Percentiles rank a stretch among this genome's conserved stretches.
These are phyloP conservation scores for Agrilus planipennis DNA, from an alignment of 1,140 invertebrate species.

Conservation along the genomic window DNA sequence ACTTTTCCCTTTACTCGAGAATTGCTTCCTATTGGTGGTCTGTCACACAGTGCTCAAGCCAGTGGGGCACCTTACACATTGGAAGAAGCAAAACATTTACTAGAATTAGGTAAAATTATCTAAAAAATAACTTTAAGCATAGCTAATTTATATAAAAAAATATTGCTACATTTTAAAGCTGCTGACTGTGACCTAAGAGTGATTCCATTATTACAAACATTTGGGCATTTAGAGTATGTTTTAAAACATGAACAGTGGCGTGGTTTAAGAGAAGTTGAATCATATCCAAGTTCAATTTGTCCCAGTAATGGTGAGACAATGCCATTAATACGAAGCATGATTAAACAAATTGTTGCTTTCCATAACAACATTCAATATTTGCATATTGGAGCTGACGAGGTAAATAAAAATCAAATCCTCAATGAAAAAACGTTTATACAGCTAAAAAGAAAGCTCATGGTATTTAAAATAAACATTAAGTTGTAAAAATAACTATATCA, in stretches of 20 bases:
- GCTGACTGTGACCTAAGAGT: slow-evolving; percentile 33
- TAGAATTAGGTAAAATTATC: slow-evolving; percentile 24
- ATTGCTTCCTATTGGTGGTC: slow-evolving; percentile 49
- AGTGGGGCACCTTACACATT: slow-evolving; percentile 36
- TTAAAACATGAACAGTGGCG: slow-evolving; percentile 69
- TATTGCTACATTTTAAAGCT: slow-evolving; percentile 14
- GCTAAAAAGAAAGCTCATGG: too few relatives aligned
- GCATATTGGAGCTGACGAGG: slow-evolving; percentile 71
- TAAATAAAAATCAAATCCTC: slow-evolving; percentile 31
- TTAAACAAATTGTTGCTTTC: slow-evolving; percentile 59
- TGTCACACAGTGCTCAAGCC: slow-evolving; percentile 28
- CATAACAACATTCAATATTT: slow-evolving; percentile 55
- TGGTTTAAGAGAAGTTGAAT: slow-evolving; percentile 61
- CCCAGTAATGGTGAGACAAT: slow-evolving; percentile 61
- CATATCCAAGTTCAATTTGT: slow-evolving; percentile 70
- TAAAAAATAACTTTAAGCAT: not conserved
- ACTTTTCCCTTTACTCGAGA: slow-evolving; percentile 74
- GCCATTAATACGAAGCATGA: slow-evolving; percentile 57
- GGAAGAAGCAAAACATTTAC: slow-evolving; percentile 35
- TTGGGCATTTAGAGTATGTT: slow-evolving; percentile 86
- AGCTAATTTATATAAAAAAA: not conserved
- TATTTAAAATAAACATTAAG: too few relatives aligned
- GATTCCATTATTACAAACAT: slow-evolving; percentile 90
- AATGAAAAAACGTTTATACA: too few relatives aligned
- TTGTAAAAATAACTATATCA: too few relatives aligned